Percentiles rank a stretch among this genome's conserved stretches.
These are phyloP conservation scores for Pogonocichla stellata DNA, from an alignment of 2,113 vertebrate species.

Conservation along the genomic window DNA sequence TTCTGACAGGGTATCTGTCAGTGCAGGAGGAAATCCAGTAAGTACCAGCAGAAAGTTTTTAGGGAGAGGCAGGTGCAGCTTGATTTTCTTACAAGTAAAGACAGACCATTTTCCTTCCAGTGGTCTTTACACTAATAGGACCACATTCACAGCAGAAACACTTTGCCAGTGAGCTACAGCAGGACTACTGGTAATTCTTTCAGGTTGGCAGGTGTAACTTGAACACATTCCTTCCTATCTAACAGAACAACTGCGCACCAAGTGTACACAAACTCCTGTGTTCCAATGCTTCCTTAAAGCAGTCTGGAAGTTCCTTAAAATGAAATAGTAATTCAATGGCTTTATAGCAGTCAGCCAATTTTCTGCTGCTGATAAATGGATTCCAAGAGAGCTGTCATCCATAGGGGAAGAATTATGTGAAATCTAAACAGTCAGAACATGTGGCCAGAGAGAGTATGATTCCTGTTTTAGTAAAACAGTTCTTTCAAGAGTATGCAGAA, in stretches of 20 bases:
- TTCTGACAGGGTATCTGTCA: background rate
- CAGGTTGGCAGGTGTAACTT: background rate
- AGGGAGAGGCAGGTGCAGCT: background rate
- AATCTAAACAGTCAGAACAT: background rate
- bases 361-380: background rate
- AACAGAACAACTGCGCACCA: background rate
- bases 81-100: background rate
- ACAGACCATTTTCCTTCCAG: background rate
- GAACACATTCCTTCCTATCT: background rate
- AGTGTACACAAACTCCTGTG: no score
- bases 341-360: background rate
- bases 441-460: background rate
- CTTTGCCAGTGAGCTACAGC: background rate
- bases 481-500: background rate
- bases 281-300: background rate
- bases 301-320: background rate
- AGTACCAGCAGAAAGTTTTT: background rate
- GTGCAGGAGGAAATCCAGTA: background rate
- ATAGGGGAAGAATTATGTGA: background rate
- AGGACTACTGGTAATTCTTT: background rate
- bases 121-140: background rate
- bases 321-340: background rate
- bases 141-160: background rate
- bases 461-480: background rate
- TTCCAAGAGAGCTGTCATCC: background rate